Conservation (phyloP, 2,888 invertebrate species). For the Apotomis turbidana region DNA sequence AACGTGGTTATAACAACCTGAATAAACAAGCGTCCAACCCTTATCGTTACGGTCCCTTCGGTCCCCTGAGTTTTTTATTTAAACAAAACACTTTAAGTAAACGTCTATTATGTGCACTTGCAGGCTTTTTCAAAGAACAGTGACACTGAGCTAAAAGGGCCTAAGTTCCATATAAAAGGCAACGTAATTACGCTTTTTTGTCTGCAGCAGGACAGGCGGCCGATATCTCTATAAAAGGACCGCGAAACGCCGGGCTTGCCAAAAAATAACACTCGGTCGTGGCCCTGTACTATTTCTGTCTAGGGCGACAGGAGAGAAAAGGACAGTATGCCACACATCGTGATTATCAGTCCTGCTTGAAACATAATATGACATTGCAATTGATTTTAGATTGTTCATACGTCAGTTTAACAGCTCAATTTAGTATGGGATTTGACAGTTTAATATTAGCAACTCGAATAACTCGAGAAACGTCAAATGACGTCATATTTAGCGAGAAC, state of each 20-base stretch:
- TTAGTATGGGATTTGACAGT: too few relatives aligned
- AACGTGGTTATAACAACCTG: neutral
- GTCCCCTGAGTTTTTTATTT: conserved; percentile 15
- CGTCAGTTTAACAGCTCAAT: too few relatives aligned
- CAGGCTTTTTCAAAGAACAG: conserved; percentile 2
- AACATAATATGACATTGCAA: too few relatives aligned
- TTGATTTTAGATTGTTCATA: too few relatives aligned
- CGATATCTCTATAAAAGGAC: conserved; percentile 32
- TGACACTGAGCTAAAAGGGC: neutral
- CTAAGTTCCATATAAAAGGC: neutral
- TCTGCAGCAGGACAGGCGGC: neutral
- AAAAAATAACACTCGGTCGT: conserved; percentile 34
- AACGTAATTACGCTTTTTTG: neutral
- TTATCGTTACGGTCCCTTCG: neutral
- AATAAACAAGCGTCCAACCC: neutral
- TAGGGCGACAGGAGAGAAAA: conserved; percentile 21
- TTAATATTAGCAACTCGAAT: too few relatives aligned
- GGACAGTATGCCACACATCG: neutral
- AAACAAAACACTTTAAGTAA: conserved; percentile 25
- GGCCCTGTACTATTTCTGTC: conserved; percentile 31
- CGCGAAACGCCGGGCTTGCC: conserved; percentile 12
- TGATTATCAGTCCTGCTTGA: neutral
- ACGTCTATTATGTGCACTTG: conserved; percentile 19
- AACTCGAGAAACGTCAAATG: too few relatives aligned
- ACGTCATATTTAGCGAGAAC: too few relatives aligned